Conservation (phyloP, 2,888 invertebrate species). For the Cataglyphis albicans region DNA sequence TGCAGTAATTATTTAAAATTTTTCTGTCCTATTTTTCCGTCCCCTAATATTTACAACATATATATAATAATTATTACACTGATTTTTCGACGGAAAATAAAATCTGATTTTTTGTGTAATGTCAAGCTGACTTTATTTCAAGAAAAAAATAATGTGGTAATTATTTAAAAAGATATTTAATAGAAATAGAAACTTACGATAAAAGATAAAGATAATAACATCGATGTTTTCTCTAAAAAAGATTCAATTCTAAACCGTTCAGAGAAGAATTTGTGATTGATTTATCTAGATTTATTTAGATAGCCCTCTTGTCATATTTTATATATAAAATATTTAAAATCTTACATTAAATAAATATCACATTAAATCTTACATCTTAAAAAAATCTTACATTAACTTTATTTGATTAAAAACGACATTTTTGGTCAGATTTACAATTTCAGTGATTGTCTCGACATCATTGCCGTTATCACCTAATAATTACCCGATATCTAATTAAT, state of each 20-base stretch:
- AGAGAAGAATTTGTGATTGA: not conserved
- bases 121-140: not conserved
- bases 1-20: not conserved
- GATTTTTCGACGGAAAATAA: not conserved
- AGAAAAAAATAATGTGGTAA: not conserved
- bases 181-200: not conserved
- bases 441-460: not conserved
- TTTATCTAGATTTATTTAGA: not conserved
- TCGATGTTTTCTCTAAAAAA: not conserved
- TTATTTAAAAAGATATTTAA: not conserved
- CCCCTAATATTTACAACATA: not conserved
- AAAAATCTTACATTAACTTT: not conserved
- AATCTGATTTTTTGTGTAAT: not conserved
- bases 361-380: too few species aligned
- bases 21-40: not conserved
- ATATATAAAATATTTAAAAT: too few species aligned
- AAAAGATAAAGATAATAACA: not conserved
- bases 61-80: not conserved
- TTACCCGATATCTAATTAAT: constrained; percentile 51
- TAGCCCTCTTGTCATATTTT: too few species aligned
- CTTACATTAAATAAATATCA: not conserved
- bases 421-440: not conserved
- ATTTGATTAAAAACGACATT: not conserved
- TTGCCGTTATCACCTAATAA: not conserved
- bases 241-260: not conserved